A percentile compares a stretch with the other conserved stretches of the same genome.
Conservation (phyloP, 2,797 vertebrate genomes). For the Pangasius sanitwongsei region DNA sequence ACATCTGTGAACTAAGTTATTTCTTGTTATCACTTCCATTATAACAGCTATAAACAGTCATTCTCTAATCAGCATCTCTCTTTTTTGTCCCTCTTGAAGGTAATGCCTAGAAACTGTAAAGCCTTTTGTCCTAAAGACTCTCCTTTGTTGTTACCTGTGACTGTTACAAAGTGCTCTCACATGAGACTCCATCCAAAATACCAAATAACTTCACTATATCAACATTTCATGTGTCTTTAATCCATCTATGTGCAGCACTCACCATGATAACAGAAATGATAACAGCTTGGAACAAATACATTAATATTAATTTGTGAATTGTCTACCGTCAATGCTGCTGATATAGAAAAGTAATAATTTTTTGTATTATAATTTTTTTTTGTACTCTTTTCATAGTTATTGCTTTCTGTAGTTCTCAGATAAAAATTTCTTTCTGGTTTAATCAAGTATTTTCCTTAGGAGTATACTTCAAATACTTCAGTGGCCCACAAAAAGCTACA, state of each 20-base stretch:
- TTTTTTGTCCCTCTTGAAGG: neutral
- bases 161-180: neutral
- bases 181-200: neutral
- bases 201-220: neutral
- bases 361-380: neutral
- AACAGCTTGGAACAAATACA: neutral
- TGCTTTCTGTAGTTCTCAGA: neutral
- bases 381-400: neutral
- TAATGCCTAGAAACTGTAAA: neutral
- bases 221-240: neutral
- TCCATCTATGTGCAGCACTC: neutral
- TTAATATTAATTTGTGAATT: neutral
- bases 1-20: conserved; percentile 7
- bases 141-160: neutral
- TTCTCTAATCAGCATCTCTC: neutral
- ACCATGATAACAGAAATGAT: neutral
- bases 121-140: neutral
- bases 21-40: neutral
- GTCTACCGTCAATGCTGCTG: neutral
- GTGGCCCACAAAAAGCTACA: conserved; percentile 16
- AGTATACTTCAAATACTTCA: conserved; percentile 15
- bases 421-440: neutral
- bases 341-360: neutral
- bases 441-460: neutral
- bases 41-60: neutral